A percentile compares a stretch with the other conserved stretches of the same genome.
Conservation (phyloP, 1,140 invertebrate genomes). For the Zaprionus ghesquierei region DNA sequence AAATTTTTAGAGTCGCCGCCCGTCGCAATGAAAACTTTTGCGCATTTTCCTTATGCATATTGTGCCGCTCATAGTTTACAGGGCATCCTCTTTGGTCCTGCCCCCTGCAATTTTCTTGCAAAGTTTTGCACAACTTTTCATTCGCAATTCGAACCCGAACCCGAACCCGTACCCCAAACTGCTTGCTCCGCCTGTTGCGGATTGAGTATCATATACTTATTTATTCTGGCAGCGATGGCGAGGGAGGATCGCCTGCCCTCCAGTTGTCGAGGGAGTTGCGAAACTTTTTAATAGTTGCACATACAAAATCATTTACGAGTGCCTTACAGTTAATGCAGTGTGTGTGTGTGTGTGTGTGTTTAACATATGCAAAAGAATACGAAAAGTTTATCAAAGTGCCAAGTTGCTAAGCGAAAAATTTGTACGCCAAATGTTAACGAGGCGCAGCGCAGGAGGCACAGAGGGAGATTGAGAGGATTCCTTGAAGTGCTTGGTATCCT, state of each 20-base stretch:
- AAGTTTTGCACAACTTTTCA: constrained; percentile 38
- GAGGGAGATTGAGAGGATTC: neutral
- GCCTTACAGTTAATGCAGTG: constrained; percentile 13
- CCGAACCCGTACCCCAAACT: neutral
- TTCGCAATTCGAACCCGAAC: neutral
- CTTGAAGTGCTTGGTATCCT: neutral
- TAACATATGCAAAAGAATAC: constrained; percentile 20
- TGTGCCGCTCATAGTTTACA: constrained; percentile 31
- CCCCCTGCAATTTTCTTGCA: constrained; percentile 44
- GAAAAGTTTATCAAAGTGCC: constrained; percentile 45
- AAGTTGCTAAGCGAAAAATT: constrained; percentile 26
- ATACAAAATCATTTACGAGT: constrained; percentile 76
- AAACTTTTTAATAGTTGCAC: constrained; percentile 76
- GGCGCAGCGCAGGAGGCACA: neutral
- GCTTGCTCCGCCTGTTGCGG: neutral
- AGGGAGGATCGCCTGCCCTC: neutral
- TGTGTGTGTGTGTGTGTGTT: constrained; percentile 12
- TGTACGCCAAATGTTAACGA: constrained; percentile 21
- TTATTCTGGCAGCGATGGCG: constrained; percentile 22
- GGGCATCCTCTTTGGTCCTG: too few species aligned
- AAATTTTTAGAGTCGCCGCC: constrained; percentile 25
- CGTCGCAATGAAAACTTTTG: constrained; percentile 48
- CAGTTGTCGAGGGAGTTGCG: constrained; percentile 32
- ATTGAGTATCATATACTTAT: constrained; percentile 25
- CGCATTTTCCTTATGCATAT: constrained; percentile 22